These are phyloP conservation scores for Monomorium pharaonis DNA, from an alignment of 1,140 invertebrate species.

Conservation along the genomic window DNA sequence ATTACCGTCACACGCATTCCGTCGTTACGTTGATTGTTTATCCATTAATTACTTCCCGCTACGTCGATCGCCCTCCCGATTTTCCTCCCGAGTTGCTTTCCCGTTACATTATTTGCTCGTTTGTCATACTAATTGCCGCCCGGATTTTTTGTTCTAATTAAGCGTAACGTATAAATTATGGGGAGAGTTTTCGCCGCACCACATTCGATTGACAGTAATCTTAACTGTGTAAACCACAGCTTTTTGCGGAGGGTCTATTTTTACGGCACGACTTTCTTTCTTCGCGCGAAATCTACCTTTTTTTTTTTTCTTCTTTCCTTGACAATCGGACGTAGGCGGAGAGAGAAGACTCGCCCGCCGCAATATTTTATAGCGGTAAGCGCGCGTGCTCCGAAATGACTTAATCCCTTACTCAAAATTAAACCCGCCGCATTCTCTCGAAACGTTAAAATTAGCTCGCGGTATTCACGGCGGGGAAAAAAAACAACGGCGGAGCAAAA, in stretches of 20 bases:
- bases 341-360: not conserved
- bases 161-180: not conserved
- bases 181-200: not conserved
- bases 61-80: not conserved
- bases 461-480: not conserved
- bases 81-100: not conserved
- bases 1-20: not conserved
- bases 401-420: constrained; percentile 4
- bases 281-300: no score
- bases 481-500: constrained; percentile 3
- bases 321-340: not conserved
- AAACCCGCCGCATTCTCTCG: constrained; percentile 3
- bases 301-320: no score
- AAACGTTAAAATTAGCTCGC: constrained; percentile 21
- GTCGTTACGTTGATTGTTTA: constrained; percentile 11
- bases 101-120: constrained; percentile 10
- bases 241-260: not conserved
- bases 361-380: constrained; percentile 4
- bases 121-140: not conserved
- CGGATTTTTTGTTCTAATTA: not conserved
- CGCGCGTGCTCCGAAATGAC: not conserved
- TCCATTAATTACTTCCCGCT: constrained; percentile 14
- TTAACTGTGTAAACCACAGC: not conserved
- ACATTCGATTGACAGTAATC: no score
- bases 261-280: not conserved